phyloP scores from a whole-genome alignment of 30 jellyfish, hydroid and myxozoan species.

The Cassiopea andromeda region DNA sequence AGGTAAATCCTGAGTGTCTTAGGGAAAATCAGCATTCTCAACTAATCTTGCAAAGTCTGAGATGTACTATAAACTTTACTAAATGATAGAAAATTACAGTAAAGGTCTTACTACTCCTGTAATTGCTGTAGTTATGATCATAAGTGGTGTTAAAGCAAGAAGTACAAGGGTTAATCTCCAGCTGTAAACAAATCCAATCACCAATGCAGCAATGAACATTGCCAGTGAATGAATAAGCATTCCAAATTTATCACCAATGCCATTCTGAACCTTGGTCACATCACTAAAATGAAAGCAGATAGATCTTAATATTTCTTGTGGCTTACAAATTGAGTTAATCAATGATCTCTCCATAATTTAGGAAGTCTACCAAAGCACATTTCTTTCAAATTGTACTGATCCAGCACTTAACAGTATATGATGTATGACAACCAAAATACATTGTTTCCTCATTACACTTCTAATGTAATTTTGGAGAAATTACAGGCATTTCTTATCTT shows the following conservation, averaged over 20 bases:
- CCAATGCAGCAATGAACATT: conserved; percentile 74
- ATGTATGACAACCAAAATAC: too few species aligned
- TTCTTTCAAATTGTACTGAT: too few species aligned
- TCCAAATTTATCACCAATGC: conserved; percentile 87
- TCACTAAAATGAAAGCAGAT: conserved; percentile 35
- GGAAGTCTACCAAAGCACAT: too few species aligned
- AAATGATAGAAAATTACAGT: neutral
- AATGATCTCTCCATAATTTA: too few species aligned
- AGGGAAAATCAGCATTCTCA: neutral
- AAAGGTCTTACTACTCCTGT: conserved; percentile 68
- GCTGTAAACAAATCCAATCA: conserved; percentile 78
- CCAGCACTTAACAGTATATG: too few species aligned
- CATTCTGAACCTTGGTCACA: conserved; percentile 80
- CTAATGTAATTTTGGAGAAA: too few species aligned
- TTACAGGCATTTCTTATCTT: too few species aligned
- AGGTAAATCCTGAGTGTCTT: too few species aligned
- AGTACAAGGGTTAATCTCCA: conserved; percentile 81
- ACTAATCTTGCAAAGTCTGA: neutral
- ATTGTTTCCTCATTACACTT: too few species aligned
- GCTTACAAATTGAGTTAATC: too few species aligned
- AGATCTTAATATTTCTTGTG: too few species aligned
- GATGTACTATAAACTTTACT: neutral
- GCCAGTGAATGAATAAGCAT: conserved; percentile 70
- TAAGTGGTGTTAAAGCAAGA: conserved; percentile 69
- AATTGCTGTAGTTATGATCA: conserved; percentile 64